Base-by-base conservation (phyloP, 2,797 vertebrate genomes). In the Acanthurus lineatus region DNA sequence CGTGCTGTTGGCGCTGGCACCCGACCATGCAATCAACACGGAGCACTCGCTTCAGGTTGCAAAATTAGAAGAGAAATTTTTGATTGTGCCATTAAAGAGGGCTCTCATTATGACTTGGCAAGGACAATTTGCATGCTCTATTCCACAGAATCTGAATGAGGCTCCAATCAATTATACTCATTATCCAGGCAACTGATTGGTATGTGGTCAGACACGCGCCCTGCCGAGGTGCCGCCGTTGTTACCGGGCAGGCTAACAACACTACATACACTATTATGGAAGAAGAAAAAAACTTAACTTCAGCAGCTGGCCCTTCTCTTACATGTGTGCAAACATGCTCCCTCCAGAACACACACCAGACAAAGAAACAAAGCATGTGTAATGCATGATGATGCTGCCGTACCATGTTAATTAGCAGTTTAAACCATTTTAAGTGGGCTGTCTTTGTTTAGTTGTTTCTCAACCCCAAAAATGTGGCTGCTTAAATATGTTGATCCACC, bases 121-220 rank as follows among this genome's bases (percentile, higher is more conserved):
- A 93, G 90, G 93, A 93, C 92, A 95, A 94, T 95, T 94, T 94
- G 44, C 79, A 90, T 89, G 86, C 93, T 92, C 89, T 62, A 89
- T 86, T 94, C 83, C 88, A 91, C 90, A 91, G 89, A 91, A 92
- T 95, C 77, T 88, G 88, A 89, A 92, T 87, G 86, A 93, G 74
- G 58, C 73, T 92, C 72, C 90, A 92, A 94, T 95, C 89, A 94
- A 90, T 92, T 91, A 94, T 47, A 83, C 44, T 60, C 86, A 90
- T 94, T 94, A 94, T 84, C 83, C 90, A 54, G 77, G 91, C 84
- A 82, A 89, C 91, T 93, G 78, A 93, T 88, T 86, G 84, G 80
- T 93, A 91, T 90, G 89, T 91, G 89, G 87, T 73, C 73, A 87
- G 87, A 88, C 90, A 6, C 20, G 59, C 87, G 54, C 78, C 84